These are phyloP conservation scores for Sphaerodactylus townsendi DNA, from an alignment of 2,113 vertebrate genomes.

Conservation along the genomic window DNA sequence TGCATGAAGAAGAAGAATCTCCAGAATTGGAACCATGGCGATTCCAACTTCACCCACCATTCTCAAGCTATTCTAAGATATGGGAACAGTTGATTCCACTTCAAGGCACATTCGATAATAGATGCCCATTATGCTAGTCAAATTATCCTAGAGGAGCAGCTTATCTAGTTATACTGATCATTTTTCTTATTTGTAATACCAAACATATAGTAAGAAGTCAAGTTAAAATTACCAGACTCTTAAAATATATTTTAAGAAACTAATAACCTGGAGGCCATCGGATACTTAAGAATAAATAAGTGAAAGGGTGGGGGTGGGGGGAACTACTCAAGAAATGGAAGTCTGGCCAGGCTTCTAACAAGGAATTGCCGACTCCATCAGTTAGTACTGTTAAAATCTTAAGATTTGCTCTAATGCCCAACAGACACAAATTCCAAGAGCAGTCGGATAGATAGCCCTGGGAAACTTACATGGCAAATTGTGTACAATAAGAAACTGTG, in stretches of 20 bases:
- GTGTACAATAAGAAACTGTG: not conserved
- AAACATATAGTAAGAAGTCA: not conserved
- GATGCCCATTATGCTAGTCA: not conserved
- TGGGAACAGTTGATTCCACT: not conserved
- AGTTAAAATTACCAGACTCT: not conserved
- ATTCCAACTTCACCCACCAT: not conserved
- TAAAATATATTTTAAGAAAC: not conserved
- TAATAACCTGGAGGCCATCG: not conserved
- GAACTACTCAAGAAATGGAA: not conserved
- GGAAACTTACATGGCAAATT: not conserved
- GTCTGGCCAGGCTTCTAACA: not conserved
- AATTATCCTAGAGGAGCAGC: not conserved
- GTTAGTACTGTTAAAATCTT: not conserved
- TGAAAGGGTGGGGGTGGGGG: not conserved
- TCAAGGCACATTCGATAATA: not conserved
- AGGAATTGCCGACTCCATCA: not conserved
- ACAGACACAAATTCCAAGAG: not conserved
- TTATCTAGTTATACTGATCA: not conserved
- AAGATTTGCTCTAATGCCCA: not conserved
- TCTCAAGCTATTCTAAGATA: not conserved
- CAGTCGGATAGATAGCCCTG: not conserved
- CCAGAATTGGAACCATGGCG: too few relatives aligned
- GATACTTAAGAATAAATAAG: not conserved
- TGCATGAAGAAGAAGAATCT: not conserved
- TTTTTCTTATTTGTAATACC: not conserved